Base-by-base conservation (phyloP, 2,888 invertebrate genomes). In the Schizotus pectinicornis region DNA sequence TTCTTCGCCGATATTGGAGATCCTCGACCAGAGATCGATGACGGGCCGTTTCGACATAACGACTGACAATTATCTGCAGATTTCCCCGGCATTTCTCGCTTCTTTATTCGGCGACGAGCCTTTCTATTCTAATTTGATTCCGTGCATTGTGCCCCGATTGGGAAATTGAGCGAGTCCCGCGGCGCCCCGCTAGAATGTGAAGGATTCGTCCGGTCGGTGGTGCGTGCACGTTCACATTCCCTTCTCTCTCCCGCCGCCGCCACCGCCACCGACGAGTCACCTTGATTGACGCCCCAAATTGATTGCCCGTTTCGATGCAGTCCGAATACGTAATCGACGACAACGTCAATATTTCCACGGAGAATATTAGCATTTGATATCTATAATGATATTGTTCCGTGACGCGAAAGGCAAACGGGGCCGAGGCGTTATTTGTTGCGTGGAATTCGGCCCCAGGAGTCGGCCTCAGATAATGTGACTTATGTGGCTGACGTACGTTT, bases 291-390 rank as follows among this genome's bases (percentile, higher is more conserved):
- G 64, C 65, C 57, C 48, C 58, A 69, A 70, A 70, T 70, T 68
- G 68, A 68, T 68, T 69, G 69, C 64, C 65, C 62, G 67, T 62
- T 66, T 65, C 64, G 64, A 70, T 71, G 71, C 68, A 65, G 56
- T 61, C 56, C 58, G 72, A 73, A 73, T 73, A 67, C 68, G 63
- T 71, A 73, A 73, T 70, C 64, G 62, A 41, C 55, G 54, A 42
- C 57, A 60, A 56, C 58, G 64, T 65, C 67, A 66, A 68, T 68
- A 70, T 71, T 72, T 71, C 69, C 71, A 68, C 63, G 63, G 70
- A 67, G 70, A 68, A 72, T 74, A 73, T 75, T 74, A 73, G 68
- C 71, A 71, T 74, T 67, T 70, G 69, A 75, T 74, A 74, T 72
- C 71, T 71, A 67, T 73, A 74, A 75, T 74, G 71, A 73, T 70